A percentile compares a stretch with the other conserved stretches of the same genome.
Conservation (phyloP, 2,797 vertebrate genomes). For the Spheniscus humboldti region DNA sequence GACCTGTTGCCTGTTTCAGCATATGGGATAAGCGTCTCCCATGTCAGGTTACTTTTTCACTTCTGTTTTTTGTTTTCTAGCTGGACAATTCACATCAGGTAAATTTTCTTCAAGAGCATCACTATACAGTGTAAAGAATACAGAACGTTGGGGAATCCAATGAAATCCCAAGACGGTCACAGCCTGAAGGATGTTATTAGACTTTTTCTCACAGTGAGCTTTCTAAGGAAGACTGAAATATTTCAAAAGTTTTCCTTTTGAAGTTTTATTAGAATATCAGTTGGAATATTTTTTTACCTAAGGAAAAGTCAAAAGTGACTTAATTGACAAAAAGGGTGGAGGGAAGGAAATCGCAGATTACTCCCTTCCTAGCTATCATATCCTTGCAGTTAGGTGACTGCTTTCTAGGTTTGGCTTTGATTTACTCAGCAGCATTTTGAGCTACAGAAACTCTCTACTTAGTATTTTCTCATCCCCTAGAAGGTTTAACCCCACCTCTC, state of each 20-base stretch:
- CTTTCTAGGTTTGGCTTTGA: not conserved
- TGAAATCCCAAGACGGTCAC: not conserved
- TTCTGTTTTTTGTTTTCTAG: not conserved
- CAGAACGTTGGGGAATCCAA: not conserved
- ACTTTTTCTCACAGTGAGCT: not conserved
- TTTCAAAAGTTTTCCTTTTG: not conserved
- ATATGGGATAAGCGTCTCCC: not conserved
- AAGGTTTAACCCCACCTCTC: not conserved
- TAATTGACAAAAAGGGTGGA: not conserved
- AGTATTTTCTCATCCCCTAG: not conserved
- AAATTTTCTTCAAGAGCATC: not conserved
- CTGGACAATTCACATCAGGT: not conserved
- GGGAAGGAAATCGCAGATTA: not conserved
- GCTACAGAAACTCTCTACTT: not conserved
- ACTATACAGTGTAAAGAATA: not conserved
- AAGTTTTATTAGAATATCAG: not conserved
- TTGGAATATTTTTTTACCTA: not conserved
- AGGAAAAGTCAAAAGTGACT: not conserved
- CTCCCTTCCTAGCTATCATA: not conserved
- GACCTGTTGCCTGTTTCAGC: not conserved
- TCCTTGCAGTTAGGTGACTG: not conserved
- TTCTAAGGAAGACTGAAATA: not conserved
- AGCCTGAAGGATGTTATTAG: not conserved
- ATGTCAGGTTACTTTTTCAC: not conserved
- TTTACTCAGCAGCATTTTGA: not conserved